Base-by-base conservation (phyloP, 2,797 vertebrate genomes). In the Chelmon rostratus region DNA sequence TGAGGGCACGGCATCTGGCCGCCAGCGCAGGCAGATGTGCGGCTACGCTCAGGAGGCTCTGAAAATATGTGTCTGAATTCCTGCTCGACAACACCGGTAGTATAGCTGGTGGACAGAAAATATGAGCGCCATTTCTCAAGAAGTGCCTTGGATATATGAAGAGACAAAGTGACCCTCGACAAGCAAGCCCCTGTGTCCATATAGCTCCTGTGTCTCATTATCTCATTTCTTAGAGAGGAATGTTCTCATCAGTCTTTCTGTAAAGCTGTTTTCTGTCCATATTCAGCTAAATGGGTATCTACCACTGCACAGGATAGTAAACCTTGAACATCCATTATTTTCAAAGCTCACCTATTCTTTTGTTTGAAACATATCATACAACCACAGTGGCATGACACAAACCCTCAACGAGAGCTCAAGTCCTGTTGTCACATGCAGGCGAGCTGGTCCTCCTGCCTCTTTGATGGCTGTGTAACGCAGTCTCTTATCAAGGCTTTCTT, bases 1-100 rank as follows among this genome's bases (percentile, higher is more conserved):
- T 85, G 54, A 85, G 86, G 89, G 78, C 83, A 66, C 49, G 53
- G 82, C 88, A 90, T 89, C 89, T 88, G 88, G 84, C 76, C 84
- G 84, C 82, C 83, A 69, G 77, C 78, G 35, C 79, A 70, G 21
- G 54, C 86, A 90, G 88, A 88, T 90, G 88, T 84, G 78, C 68
- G 73, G 49, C 77, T 40, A 78, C 8, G 18, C 65, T 84, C 63
- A 57, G 57, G 76, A 53, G 57, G 46, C 62, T 84, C 68, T 76
- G 62, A 66, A 84, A 81, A 87, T 76, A 83, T 85, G 53, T 65
- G 47, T 73, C 42, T 66, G 35, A 70, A 80, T 46, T 61, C 42
- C 53, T 33, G 68, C 33, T 75, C 47, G 31, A 31, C 57, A 66
- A 57, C 33, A 63, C 19, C 72, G 64, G 13, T 53, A 70, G 50